phyloP scores from a whole-genome alignment of 2,888 invertebrate species.

The Helobdella robusta region DNA sequence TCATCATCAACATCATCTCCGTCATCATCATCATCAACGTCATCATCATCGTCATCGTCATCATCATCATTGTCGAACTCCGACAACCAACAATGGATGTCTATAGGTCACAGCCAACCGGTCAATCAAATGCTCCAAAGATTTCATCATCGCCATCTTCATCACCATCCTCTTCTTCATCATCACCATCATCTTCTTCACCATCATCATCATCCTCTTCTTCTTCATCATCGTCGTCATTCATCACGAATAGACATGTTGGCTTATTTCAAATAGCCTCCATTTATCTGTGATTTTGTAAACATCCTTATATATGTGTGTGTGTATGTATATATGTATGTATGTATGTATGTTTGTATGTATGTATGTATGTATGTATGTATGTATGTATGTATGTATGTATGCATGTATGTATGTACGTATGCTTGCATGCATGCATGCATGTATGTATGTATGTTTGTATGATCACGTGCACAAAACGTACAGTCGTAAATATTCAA shows the following conservation, averaged over 20 bases:
- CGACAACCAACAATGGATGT: no score
- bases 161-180: neutral
- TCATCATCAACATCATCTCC: slow-evolving; percentile 13
- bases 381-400: neutral
- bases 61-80: no score
- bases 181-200: slow-evolving; percentile 11
- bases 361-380: neutral
- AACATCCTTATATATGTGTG: no score
- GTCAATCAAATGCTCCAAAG: no score
- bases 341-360: no score
- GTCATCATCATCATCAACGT: slow-evolving; percentile 8
- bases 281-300: no score
- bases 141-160: slow-evolving; percentile 11
- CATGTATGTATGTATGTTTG: neutral
- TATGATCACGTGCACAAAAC: neutral
- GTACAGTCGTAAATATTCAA: no score
- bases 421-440: neutral
- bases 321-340: no score
- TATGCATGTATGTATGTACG: neutral
- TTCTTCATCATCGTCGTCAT: neutral
- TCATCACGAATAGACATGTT: neutral
- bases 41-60: slow-evolving; percentile 9
- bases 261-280: no score
- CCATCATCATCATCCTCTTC: neutral
- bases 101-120: no score